Base-by-base conservation (phyloP, 2,113 vertebrate species). In the Chrysemys picta region DNA sequence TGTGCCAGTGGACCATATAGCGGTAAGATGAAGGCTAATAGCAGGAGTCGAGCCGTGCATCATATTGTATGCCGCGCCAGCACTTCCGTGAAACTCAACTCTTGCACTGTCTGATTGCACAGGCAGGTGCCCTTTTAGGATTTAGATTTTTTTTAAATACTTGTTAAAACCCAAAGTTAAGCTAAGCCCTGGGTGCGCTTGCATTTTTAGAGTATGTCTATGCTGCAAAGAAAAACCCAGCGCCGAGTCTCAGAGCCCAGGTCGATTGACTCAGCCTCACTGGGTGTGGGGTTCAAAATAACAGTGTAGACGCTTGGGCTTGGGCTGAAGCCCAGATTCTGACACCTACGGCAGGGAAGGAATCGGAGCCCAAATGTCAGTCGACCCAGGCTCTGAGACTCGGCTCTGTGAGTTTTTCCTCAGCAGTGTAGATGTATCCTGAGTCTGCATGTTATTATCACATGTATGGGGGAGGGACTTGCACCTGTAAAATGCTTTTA, bases 1-100 rank as follows among this genome's bases (percentile, higher is more conserved):
- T 99, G 99, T 98, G 99, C 99, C 96, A 99, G 99, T 91, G 99
- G 99, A 97, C 99, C 98, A 35, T 99, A 99, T 96, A 97, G 97
- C n/a, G 99, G 99, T 99, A 98, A 99, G 99, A 93, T 35, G 49
- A 91, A 89, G 38, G 56, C 83, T 91, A 1, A 87, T 88, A 91
- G 75, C 87, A 82, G 95, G 86, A 91, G 21, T 31, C 50, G 50
- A 65, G n/a, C 80, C 3, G 3, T 45, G 47, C 1, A 13, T 29
- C 87, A 56, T 29, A 95, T 90, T 89, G 62, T 11, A 1, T 62
- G 78, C 42, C 16, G 24, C 31, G 72, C 11, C 75, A 93, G 53
- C 53, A 25, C 3, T 92, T 93, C 12, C 35, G 84, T 54, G 91
- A 54, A 87, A 6, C 80, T 45, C 45, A 79, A 45, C 47, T 45